Evolutionary conservation across 2,797 vertebrate species (phyloP), one percentile per base, ranked within the genome.

Genomic region (Choloepus didactylus): DNA sequence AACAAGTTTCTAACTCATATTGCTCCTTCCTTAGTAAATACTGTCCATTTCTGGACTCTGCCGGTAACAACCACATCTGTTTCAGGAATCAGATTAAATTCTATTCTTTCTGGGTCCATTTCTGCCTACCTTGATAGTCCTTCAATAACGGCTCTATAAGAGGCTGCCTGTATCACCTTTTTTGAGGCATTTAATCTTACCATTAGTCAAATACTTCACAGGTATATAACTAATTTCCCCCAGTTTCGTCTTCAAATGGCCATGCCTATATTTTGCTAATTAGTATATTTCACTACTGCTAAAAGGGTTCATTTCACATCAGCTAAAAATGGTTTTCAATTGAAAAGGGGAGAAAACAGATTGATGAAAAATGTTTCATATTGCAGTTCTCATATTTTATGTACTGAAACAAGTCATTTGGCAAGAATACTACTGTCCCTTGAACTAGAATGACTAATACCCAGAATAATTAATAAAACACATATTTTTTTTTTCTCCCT

Each of bases 291-390:
- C 70, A 80, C 69, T 75, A 56, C 64, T 80, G n/a, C 88, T 85
- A 16, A 31, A 87, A 70, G 60, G 84, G 84, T 66, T 90, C 31
- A 72, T 19, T 35, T 35, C 35, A 35, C 35, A 3, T 83, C 64
- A 85, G 64, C 35, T 38, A n/a, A 64, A 92, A 70, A n/a, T 4
- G 16, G 21, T 60, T 77, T 35, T 19, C 62, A 60, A 25, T n/a
- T 60, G 64, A 60, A 93, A 89, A 44, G 72, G 79, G 60, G 66
- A 62, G 51, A 80, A 90, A 81, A 62, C 8, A 64, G 62, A 85
- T 3, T 35, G 14, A 27, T 6, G 21, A 60, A 49, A 87, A 84
- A 35, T 21, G 25, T 75, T 90, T 84, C 25, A 85, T 8, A 70
- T 12, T 44, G 1, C 15, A 73, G 70, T 29, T 59, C 21, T 88